Percentiles rank a stretch among this genome's conserved stretches.
phyloP scores from a whole-genome alignment of 1,140 invertebrate species.

The Drosophila bipectinata region DNA sequence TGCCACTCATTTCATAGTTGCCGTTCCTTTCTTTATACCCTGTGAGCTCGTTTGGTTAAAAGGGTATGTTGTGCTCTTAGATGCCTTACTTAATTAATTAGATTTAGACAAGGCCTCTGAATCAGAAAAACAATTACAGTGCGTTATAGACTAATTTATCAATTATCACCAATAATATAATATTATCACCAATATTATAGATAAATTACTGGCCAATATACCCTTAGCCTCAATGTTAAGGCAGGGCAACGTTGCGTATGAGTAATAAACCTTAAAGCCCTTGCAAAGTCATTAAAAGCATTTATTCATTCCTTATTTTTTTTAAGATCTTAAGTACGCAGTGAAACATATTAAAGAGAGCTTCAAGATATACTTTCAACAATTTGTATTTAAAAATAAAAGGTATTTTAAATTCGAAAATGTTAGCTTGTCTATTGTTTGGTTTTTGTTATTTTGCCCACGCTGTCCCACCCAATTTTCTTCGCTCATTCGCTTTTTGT shows the following conservation, averaged over 20 bases:
- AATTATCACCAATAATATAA: too few relatives aligned
- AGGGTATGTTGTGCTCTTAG: background rate
- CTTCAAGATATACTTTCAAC: background rate
- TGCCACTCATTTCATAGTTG: constrained; percentile 66
- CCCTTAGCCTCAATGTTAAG: background rate
- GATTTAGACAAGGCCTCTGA: background rate
- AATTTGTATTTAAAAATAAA: background rate
- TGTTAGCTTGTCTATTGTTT: constrained; percentile 11
- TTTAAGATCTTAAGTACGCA: background rate
- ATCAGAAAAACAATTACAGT: too few relatives aligned
- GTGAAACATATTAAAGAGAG: background rate
- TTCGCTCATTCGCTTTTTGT: constrained; percentile 22
- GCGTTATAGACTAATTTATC: too few relatives aligned
- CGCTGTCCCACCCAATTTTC: constrained; percentile 32
- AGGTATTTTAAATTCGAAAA: constrained; percentile 19
- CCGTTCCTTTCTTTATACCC: constrained; percentile 39
- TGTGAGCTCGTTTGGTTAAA: background rate
- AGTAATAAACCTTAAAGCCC: constrained; percentile 18
- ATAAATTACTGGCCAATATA: background rate
- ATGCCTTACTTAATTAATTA: too few relatives aligned
- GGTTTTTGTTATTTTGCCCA: constrained; percentile 6
- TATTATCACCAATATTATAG: too few relatives aligned
- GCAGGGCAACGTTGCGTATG: constrained; percentile 11
- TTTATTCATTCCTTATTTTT: constrained; percentile 2
- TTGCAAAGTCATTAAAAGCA: constrained; percentile 11